phyloP scores from a whole-genome alignment of 2,113 vertebrate genomes.

The Glaucomys volans region DNA sequence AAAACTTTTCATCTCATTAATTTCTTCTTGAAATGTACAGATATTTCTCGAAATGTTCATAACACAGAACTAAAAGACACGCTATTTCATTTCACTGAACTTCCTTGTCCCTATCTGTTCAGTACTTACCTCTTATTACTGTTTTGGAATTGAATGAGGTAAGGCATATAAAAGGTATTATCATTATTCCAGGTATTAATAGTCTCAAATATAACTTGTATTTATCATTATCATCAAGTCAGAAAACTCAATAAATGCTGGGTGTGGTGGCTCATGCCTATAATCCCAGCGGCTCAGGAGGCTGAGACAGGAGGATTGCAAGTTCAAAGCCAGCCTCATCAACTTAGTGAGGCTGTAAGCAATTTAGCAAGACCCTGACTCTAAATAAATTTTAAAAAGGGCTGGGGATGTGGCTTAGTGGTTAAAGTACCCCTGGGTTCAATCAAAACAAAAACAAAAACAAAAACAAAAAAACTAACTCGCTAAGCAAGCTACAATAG shows the following conservation, averaged over 20 bases:
- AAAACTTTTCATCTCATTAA: not conserved
- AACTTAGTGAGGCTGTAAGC: no score
- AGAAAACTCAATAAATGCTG: conserved; percentile 4
- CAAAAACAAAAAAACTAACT: no score
- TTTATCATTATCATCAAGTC: conserved; percentile 15
- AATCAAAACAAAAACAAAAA: no score
- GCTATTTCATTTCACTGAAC: conserved; percentile 11
- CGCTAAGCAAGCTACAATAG: not conserved
- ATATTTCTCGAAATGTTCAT: not conserved
- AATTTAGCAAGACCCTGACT: no score
- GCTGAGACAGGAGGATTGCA: no score
- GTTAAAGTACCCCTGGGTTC: no score
- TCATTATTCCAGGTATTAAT: not conserved
- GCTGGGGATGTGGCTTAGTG: no score
- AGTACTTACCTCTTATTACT: not conserved
- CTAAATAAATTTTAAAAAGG: no score
- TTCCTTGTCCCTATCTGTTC: not conserved
- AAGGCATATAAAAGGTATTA: not conserved
- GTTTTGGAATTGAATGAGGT: not conserved
- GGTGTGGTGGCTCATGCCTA: no score
- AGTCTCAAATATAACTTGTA: conserved; percentile 31
- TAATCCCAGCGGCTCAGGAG: no score
- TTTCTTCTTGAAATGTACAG: not conserved
- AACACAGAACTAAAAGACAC: not conserved
- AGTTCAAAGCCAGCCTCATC: no score